A percentile compares a stretch with the other conserved stretches of the same genome.
Conservation (phyloP, 2,888 invertebrate species). For the Campoplex nolae region DNA sequence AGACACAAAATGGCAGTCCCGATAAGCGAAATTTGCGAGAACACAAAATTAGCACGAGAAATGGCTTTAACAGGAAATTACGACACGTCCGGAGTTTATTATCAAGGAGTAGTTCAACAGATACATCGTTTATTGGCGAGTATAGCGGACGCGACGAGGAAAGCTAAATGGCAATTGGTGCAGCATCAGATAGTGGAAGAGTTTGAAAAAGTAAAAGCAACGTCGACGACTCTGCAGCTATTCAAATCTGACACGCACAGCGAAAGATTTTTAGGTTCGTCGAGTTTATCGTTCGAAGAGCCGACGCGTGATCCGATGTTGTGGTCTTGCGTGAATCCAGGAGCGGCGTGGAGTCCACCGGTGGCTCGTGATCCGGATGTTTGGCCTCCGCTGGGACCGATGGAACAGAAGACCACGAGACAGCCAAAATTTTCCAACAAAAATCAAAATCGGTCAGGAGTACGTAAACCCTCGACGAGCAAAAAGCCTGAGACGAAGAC, state of each 20-base stretch:
- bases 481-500: slow-evolving; percentile 84
- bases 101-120: slow-evolving; percentile 96
- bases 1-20: slow-evolving; percentile 90
- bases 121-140: slow-evolving; percentile 93
- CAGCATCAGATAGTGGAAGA: slow-evolving; percentile 95
- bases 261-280: slow-evolving; percentile 84
- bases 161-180: slow-evolving; percentile 96
- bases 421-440: slow-evolving; percentile 81
- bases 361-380: slow-evolving; percentile 91
- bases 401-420: slow-evolving; percentile 88
- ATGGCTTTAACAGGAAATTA: slow-evolving; percentile 98
- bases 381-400: slow-evolving; percentile 94
- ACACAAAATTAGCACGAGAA: slow-evolving; percentile 97
- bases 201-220: slow-evolving; percentile 95
- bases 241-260: slow-evolving; percentile 90
- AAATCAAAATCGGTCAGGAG: slow-evolving; percentile 80
- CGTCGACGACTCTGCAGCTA: slow-evolving; percentile 90
- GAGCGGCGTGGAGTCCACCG: slow-evolving; percentile 86
- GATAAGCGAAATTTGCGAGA: slow-evolving; percentile 96
- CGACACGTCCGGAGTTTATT: slow-evolving; percentile 96
- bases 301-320: slow-evolving; percentile 92
- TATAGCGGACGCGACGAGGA: slow-evolving; percentile 92
- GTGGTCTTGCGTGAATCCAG: slow-evolving; percentile 88
- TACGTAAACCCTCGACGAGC: slow-evolving; percentile 79
- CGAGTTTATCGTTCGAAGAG: slow-evolving; percentile 86